phyloP scores from a whole-genome alignment of 2,888 invertebrate genomes.

The Leucophenga maculata region DNA sequence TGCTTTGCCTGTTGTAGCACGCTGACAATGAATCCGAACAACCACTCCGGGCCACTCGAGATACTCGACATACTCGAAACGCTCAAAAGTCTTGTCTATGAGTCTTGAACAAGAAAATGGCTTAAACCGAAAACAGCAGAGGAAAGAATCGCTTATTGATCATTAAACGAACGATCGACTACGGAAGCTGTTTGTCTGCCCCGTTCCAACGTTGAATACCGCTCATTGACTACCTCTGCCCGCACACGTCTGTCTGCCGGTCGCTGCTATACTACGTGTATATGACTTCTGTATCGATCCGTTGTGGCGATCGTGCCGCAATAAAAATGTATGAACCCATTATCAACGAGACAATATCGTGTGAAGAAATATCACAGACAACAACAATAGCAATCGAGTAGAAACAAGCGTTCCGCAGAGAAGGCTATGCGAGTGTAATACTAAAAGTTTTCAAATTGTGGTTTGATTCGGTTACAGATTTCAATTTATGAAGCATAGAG shows the following conservation, averaged over 20 bases:
- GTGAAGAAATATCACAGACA: constrained; percentile 51
- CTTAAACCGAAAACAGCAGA: not conserved
- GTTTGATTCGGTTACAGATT: too few relatives aligned
- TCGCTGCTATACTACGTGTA: not conserved
- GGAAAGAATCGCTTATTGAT: constrained; percentile 15
- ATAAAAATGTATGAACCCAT: constrained; percentile 61
- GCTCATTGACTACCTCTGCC: not conserved
- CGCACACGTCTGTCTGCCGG: not conserved
- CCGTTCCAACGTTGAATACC: not conserved
- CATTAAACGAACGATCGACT: constrained; percentile 20
- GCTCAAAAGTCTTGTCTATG: constrained; percentile 15
- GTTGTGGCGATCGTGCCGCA: constrained; percentile 57
- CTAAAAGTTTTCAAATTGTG: not conserved
- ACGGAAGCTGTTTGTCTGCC: constrained; percentile 18
- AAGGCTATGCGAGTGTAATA: not conserved
- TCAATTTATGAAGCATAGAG: too few relatives aligned
- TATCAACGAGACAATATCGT: constrained; percentile 60
- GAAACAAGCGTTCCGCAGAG: not conserved
- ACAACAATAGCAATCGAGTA: constrained; percentile 34
- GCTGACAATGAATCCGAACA: constrained; percentile 6
- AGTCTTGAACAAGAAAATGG: not conserved
- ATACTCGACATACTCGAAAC: not conserved
- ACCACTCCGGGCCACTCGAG: not conserved
- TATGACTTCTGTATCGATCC: not conserved
- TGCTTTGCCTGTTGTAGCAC: constrained; percentile 1